phyloP scores from a whole-genome alignment of 2,888 invertebrate genomes.

The Orchesella flavescens region DNA sequence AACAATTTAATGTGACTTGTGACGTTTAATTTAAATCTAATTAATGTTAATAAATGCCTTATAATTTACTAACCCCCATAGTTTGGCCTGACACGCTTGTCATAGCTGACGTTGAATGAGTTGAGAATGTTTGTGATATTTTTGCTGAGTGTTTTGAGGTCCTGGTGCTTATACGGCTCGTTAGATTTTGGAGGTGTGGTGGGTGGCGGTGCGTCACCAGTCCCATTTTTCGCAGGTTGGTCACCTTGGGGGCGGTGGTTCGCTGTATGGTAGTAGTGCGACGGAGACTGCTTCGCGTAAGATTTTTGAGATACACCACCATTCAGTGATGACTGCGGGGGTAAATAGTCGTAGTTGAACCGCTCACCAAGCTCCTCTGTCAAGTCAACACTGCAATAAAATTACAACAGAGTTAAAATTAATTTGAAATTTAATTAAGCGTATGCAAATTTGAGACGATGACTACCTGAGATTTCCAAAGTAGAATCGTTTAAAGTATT shows the following conservation, averaged over 20 bases:
- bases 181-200: slow-evolving; percentile 1
- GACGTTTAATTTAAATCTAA: no score
- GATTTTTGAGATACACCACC: background rate
- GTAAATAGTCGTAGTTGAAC: slow-evolving; percentile 56
- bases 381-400: slow-evolving; percentile 27
- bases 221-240: slow-evolving; percentile 13
- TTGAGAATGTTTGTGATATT: slow-evolving; percentile 96
- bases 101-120: slow-evolving; percentile 96
- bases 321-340: background rate
- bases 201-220: background rate
- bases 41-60: background rate
- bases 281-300: slow-evolving; percentile 19
- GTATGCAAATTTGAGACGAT: no score
- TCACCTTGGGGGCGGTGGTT: slow-evolving; percentile 20
- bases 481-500: slow-evolving; percentile 44
- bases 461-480: slow-evolving; percentile 36
- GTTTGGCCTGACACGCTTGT: slow-evolving; percentile 99
- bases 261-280: slow-evolving; percentile 17
- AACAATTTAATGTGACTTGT: slow-evolving; percentile 4
- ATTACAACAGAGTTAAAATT: no score
- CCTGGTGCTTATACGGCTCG: slow-evolving; percentile 35
- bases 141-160: slow-evolving; percentile 59
- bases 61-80: slow-evolving; percentile 88
- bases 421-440: no score
- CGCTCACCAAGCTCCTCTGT: slow-evolving; percentile 49